These are phyloP conservation scores for Plestiodon gilberti DNA, from an alignment of 2,113 vertebrate species.

Conservation along the genomic window DNA sequence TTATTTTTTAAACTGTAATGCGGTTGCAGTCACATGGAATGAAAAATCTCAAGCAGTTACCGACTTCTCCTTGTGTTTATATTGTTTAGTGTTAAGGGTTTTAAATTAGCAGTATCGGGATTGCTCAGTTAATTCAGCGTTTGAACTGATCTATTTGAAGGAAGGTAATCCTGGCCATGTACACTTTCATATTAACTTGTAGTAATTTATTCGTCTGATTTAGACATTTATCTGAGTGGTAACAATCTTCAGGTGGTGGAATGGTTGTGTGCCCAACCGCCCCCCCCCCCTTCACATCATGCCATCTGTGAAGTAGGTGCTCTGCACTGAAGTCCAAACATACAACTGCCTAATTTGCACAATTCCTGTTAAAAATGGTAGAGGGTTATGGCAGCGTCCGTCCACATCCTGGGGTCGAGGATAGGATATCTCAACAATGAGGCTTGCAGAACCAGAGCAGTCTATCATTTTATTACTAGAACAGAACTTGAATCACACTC, in stretches of 20 bases:
- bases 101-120: conserved; percentile 2
- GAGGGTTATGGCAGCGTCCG: no score
- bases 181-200: neutral
- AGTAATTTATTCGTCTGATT: neutral
- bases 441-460: no score
- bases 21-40: conserved; percentile 31
- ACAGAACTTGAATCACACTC: no score
- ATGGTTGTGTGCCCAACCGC: no score
- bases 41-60: conserved; percentile 14
- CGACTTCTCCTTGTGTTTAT: neutral
- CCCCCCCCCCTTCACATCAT: no score
- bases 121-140: conserved; percentile 33
- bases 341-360: no score
- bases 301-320: no score
- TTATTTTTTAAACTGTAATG: neutral
- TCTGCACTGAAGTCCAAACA: no score
- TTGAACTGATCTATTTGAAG: neutral
- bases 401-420: no score
- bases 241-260: neutral
- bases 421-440: no score
- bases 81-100: conserved; percentile 33
- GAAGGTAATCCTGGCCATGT: neutral
- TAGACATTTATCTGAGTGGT: neutral
- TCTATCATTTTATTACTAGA: no score
- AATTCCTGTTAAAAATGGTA: no score